Conservation (phyloP, 2,113 vertebrate species). For the Ceyx melanurus region DNA sequence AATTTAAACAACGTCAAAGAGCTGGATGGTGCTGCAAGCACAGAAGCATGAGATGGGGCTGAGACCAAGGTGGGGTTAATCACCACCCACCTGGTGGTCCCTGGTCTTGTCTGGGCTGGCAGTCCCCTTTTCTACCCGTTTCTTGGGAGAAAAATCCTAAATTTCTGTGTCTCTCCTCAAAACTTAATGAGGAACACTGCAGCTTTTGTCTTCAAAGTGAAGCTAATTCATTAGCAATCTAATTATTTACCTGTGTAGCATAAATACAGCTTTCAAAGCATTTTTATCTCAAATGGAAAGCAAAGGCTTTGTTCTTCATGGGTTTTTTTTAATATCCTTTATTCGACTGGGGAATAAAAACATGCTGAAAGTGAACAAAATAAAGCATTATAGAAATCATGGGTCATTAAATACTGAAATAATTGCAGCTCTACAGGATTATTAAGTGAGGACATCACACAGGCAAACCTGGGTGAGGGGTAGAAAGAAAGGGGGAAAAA, state of each 20-base stretch:
- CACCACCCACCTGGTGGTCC: accelerated
- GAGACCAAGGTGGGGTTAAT: neutral
- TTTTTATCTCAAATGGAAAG: slow-evolving; percentile 48
- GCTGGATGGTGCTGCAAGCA: neutral
- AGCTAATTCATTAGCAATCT: slow-evolving; percentile 59
- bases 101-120: neutral
- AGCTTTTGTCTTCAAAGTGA: slow-evolving; percentile 2
- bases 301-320: slow-evolving; percentile 46
- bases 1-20: neutral
- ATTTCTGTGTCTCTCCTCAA: neutral
- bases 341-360: slow-evolving; percentile 63
- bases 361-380: slow-evolving; percentile 54
- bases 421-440: slow-evolving; percentile 9
- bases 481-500: neutral
- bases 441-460: neutral
- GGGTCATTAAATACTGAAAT: slow-evolving; percentile 51
- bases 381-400: slow-evolving; percentile 34
- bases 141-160: neutral
- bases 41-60: neutral
- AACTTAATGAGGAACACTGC: neutral
- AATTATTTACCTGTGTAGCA: slow-evolving; percentile 62
- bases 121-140: neutral
- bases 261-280: slow-evolving; percentile 56
- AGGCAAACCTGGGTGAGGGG: neutral
- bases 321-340: slow-evolving; percentile 31